Percentiles rank a stretch among this genome's conserved stretches.
Evolutionary conservation across 2,888 invertebrate genomes (phyloP).

Genomic region (Drosophila demipolita): DNA sequence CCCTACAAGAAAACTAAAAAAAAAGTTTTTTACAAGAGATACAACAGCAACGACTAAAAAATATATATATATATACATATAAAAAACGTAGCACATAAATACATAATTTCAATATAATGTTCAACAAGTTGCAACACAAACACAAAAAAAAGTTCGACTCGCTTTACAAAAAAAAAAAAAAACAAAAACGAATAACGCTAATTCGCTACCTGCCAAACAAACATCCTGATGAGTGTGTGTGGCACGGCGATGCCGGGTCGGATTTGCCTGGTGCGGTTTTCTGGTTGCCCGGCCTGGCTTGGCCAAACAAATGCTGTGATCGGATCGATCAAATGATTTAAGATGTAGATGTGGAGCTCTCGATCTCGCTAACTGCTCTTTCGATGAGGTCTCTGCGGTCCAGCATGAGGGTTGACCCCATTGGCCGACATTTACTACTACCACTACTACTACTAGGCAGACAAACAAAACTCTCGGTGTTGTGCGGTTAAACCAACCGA

Average conservation of each 20-base stretch:
- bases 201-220: conserved; percentile 33
- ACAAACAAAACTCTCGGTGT: conserved; percentile 74
- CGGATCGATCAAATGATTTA: conserved; percentile 54
- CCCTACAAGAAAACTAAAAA: conserved; percentile 23
- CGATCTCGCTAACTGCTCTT: conserved; percentile 58
- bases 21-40: conserved; percentile 2
- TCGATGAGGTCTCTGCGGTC: conserved; percentile 71
- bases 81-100: conserved; percentile 38
- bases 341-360: conserved; percentile 68
- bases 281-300: conserved; percentile 63
- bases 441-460: conserved; percentile 56
- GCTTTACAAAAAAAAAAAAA: conserved; percentile 10
- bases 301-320: conserved; percentile 36
- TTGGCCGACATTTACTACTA: conserved; percentile 66
- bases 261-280: conserved; percentile 37
- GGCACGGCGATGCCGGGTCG: conserved; percentile 31
- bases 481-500: conserved; percentile 74
- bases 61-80: conserved; percentile 9
- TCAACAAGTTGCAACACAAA: conserved; percentile 22
- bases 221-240: conserved; percentile 20
- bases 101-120: conserved; percentile 34
- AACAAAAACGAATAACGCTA: conserved; percentile 26
- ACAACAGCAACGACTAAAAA: conserved; percentile 7
- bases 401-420: conserved; percentile 55
- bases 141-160: conserved; percentile 1